A percentile compares a stretch with the other conserved stretches of the same genome.
Evolutionary conservation across 23 tunicate species (phyloP).

Genomic region (Botrylloides violaceus): DNA sequence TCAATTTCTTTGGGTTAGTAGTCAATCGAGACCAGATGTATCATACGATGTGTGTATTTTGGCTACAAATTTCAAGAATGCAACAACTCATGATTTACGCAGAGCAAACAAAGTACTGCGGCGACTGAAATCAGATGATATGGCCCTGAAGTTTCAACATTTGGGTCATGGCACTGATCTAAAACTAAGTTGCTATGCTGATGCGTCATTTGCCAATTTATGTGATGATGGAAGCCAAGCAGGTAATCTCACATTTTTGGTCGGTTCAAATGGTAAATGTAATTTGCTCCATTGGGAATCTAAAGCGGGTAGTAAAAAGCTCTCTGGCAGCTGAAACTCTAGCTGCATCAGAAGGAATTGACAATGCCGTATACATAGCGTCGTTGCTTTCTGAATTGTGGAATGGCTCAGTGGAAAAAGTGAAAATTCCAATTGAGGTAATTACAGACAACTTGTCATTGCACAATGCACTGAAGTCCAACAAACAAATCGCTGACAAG

Average conservation of each 20-base stretch:
- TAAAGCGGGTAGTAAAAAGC: conserved; percentile 18
- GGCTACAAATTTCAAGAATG: conserved; percentile 13
- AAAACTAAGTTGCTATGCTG: conserved; percentile 6
- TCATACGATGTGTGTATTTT: conserved; percentile 1
- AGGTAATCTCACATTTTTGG: too few relatives aligned
- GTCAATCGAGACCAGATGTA: conserved; percentile 21
- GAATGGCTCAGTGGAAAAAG: neutral
- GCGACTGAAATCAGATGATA: neutral
- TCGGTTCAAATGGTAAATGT: too few relatives aligned
- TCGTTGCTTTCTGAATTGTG: conserved; percentile 1
- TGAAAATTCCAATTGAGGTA: conserved; percentile 8
- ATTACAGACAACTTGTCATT: conserved; percentile 22
- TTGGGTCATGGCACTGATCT: neutral
- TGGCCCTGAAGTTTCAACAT: neutral
- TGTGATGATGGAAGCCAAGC: conserved; percentile 30
- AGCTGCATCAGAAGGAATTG: conserved; percentile 12
- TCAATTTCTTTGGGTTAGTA: conserved; percentile 17
- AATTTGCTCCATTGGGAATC: too few relatives aligned
- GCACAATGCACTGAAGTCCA: conserved; percentile 13
- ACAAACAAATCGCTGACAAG: conserved; percentile 12
- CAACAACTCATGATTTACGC: neutral
- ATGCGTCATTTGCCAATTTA: conserved; percentile 29
- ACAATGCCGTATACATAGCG: neutral
- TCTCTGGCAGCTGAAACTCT: conserved; percentile 32
- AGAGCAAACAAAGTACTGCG: conserved; percentile 18